These are phyloP conservation scores for Ceyx melanurus DNA, from an alignment of 2,113 vertebrate species.

Conservation along the genomic window DNA sequence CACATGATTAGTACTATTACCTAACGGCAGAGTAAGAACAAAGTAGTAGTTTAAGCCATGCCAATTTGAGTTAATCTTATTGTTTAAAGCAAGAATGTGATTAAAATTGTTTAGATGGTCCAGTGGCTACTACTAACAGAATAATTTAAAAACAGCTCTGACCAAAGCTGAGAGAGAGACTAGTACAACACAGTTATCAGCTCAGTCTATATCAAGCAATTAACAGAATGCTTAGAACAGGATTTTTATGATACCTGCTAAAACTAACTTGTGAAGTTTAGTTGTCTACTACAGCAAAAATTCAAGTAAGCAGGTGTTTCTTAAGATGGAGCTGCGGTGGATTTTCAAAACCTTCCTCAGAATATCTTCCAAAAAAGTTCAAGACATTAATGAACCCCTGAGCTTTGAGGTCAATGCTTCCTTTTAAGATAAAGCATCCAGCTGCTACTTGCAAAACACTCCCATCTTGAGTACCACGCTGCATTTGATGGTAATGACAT, in stretches of 20 bases:
- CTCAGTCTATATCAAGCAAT: neutral
- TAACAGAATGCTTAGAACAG: neutral
- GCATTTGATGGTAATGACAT: constrained; percentile 66
- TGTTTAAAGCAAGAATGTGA: neutral
- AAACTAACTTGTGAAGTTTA: neutral
- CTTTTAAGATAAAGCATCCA: neutral
- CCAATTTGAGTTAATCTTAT: neutral
- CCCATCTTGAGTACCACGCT: neutral
- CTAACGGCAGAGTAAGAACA: neutral
- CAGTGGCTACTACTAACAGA: neutral
- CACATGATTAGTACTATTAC: neutral
- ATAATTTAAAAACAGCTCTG: neutral
- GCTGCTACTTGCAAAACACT: neutral
- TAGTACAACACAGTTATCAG: neutral
- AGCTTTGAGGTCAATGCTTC: neutral
- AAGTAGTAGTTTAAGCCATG: neutral
- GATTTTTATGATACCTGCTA: neutral
- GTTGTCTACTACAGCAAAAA: neutral
- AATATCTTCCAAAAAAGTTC: neutral
- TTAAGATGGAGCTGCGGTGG: neutral
- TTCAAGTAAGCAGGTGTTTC: neutral
- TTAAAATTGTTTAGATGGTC: neutral
- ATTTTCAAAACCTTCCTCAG: neutral
- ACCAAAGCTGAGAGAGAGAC: neutral
- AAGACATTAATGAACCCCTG: neutral